A percentile compares a stretch with the other conserved stretches of the same genome.
Evolutionary conservation across 1,140 invertebrate species (phyloP).

Genomic region (Drosophila athabasca): DNA sequence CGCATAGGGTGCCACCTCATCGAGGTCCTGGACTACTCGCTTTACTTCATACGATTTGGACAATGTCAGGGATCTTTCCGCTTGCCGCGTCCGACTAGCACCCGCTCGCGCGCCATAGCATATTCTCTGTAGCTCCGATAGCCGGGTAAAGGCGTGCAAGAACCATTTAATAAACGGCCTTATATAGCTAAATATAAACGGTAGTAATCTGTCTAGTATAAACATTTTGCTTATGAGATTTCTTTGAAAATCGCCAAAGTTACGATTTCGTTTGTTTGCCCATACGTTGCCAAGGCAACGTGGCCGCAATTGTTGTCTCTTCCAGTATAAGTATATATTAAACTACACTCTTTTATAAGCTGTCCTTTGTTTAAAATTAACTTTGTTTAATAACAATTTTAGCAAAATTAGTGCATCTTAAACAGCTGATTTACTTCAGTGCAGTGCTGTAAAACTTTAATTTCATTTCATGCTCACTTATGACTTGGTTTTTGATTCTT

Average conservation of each 20-base stretch:
- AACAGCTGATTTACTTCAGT: background rate
- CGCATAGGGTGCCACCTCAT: constrained; percentile 86
- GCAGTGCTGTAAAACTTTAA: background rate
- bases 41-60: constrained; percentile 89
- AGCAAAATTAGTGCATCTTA: background rate
- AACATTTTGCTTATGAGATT: constrained; percentile 49
- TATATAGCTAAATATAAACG: constrained; percentile 87
- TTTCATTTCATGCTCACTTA: too few species aligned
- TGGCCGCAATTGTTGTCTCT: background rate
- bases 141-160: constrained; percentile 91
- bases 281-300: constrained; percentile 17
- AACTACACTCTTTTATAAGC: background rate
- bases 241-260: background rate
- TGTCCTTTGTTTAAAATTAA: background rate
- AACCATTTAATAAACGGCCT: constrained; percentile 94
- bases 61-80: constrained; percentile 89
- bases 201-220: constrained; percentile 65
- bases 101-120: constrained; percentile 93
- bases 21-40: constrained; percentile 87
- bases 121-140: constrained; percentile 96
- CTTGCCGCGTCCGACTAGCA: constrained; percentile 87
- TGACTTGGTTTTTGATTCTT: too few species aligned
- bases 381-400: constrained; percentile 1
- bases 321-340: background rate
- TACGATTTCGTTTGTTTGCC: constrained; percentile 17